These are phyloP conservation scores for Pocillopora verrucosa DNA, from an alignment of 64 coral and sea anemone species.

Conservation along the genomic window DNA sequence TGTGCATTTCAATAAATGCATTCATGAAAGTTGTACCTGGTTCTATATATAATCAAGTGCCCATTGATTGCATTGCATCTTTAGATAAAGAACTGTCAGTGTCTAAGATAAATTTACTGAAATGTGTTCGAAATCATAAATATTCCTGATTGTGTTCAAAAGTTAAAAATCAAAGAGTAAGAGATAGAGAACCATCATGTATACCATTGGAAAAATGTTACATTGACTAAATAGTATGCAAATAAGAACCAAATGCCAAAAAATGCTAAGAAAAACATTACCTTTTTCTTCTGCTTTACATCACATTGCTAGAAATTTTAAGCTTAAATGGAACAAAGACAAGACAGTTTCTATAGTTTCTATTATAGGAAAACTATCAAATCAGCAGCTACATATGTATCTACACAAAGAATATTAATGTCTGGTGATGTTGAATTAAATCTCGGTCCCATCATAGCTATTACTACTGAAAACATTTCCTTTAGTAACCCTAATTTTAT, in stretches of 20 bases:
- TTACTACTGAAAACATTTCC: conserved; percentile 67
- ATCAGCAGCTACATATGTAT: conserved; percentile 59
- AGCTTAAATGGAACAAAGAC: no score
- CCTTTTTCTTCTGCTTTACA: no score
- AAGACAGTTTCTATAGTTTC: not conserved
- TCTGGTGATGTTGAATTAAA: conserved; percentile 70
- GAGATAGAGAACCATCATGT: no score
- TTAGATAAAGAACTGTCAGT: conserved; percentile 10
- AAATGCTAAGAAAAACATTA: no score
- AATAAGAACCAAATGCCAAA: no score
- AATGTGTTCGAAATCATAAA: conserved; percentile 36
- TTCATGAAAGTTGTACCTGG: conserved; percentile 38
- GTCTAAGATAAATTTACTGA: not conserved
- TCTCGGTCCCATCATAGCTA: conserved; percentile 61
- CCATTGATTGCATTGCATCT: conserved; percentile 16
- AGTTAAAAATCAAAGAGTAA: conserved; percentile 20
- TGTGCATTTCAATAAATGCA: conserved; percentile 16
- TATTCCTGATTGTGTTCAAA: conserved; percentile 39
- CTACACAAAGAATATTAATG: conserved; percentile 64
- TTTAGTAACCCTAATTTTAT: conserved; percentile 68
- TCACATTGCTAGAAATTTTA: no score
- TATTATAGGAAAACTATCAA: conserved; percentile 7
- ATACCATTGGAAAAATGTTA: no score
- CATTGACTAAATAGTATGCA: no score
- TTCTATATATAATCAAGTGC: conserved; percentile 19